A percentile compares a stretch with the other conserved stretches of the same genome.
Evolutionary conservation across 2,113 vertebrate species (phyloP).

Genomic region (Rhabdomys dilectus): DNA sequence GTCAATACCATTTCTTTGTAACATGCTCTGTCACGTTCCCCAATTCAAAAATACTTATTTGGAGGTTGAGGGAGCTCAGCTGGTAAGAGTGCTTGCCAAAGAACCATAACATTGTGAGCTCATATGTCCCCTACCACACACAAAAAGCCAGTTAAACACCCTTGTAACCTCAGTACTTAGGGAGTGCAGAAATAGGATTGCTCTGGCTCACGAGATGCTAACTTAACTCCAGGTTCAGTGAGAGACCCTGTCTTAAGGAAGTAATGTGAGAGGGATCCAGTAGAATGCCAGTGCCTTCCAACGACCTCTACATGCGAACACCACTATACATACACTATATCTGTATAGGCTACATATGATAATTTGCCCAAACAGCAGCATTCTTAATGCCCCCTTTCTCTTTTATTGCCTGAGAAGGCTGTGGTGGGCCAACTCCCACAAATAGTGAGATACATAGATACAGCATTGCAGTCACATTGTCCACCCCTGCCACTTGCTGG

Average conservation of each 20-base stretch:
- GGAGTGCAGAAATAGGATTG: not conserved
- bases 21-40: not conserved
- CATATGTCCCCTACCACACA: too few relatives aligned
- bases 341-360: not conserved
- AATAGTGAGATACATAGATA: fast-evolving
- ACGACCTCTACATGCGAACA: not conserved
- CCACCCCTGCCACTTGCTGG: not conserved
- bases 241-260: not conserved
- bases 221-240: not conserved
- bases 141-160: not conserved
- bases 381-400: not conserved
- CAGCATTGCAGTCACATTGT: not conserved
- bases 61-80: not conserved
- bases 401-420: not conserved
- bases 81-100: not conserved
- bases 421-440: not conserved
- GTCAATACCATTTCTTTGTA: not conserved
- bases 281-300: not conserved
- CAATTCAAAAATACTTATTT: not conserved
- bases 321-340: not conserved
- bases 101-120: not conserved
- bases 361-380: not conserved
- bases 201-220: not conserved
- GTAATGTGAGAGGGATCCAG: too few relatives aligned
- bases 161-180: too few relatives aligned